These are phyloP conservation scores for Blomia tropicalis DNA, from an alignment of 2,888 invertebrate genomes.

Conservation along the genomic window DNA sequence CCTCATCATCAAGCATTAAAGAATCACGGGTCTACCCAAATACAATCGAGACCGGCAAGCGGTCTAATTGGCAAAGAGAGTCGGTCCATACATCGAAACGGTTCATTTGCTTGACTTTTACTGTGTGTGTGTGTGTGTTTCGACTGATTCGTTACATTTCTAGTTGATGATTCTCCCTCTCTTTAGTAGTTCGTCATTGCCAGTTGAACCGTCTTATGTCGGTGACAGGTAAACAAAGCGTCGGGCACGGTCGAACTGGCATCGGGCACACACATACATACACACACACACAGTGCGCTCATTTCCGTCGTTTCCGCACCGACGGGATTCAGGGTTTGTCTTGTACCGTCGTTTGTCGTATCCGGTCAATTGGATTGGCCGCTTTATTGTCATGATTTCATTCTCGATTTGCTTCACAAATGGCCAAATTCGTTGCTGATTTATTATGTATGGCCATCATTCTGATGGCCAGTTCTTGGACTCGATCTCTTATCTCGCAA, in stretches of 20 bases:
- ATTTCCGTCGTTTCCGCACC: not conserved
- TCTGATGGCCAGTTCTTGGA: not conserved
- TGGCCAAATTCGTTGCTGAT: not conserved
- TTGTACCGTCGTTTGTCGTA: conserved; percentile 13
- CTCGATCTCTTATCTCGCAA: not conserved
- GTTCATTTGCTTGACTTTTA: conserved; percentile 1
- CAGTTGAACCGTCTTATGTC: conserved; percentile 14
- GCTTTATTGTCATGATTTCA: conserved; percentile 6
- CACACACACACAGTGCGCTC: conserved; percentile 5
- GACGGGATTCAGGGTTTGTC: conserved; percentile 16
- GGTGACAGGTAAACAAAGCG: conserved; percentile 14
- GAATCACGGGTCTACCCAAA: too few species aligned
- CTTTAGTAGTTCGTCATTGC: too few species aligned
- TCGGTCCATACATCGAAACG: too few species aligned
- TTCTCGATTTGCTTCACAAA: conserved; percentile 17
- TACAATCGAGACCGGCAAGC: too few species aligned
- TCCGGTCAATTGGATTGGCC: conserved; percentile 17
- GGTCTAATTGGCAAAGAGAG: too few species aligned
- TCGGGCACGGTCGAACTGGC: not conserved
- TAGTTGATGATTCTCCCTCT: too few species aligned
- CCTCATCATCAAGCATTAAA: too few species aligned
- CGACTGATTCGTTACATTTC: too few species aligned
- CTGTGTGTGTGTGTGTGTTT: not conserved
- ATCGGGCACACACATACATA: too few species aligned
- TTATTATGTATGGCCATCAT: conserved; percentile 16